Evolutionary conservation across 2,888 invertebrate genomes (phyloP).

Genomic region (Parnassius glacialis): DNA sequence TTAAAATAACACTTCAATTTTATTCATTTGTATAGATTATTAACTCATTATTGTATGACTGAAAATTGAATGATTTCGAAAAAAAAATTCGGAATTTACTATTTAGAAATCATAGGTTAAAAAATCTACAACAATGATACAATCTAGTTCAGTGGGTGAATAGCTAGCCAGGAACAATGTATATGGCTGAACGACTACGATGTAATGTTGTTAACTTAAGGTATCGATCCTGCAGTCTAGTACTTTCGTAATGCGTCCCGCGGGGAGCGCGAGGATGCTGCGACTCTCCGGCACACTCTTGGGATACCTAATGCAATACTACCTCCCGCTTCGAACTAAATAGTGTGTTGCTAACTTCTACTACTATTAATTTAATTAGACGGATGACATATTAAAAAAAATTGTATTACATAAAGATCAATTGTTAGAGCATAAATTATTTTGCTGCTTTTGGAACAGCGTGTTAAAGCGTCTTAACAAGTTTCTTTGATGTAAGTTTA

Average conservation of each 20-base stretch:
- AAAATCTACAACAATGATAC: too few relatives aligned
- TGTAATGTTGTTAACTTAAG: conserved; percentile 61
- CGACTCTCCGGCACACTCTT: conserved; percentile 56
- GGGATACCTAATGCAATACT: conserved; percentile 75
- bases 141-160: conserved; percentile 15
- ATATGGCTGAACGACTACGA: conserved; percentile 48
- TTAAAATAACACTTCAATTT: too few relatives aligned
- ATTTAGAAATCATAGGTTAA: too few relatives aligned
- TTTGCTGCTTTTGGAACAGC: too few relatives aligned
- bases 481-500: too few relatives aligned
- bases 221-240: conserved; percentile 74
- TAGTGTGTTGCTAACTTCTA: conserved; percentile 32
- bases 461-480: too few relatives aligned
- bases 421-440: too few relatives aligned
- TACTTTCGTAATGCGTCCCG: conserved; percentile 76
- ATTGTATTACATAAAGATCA: too few relatives aligned
- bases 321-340: conserved; percentile 44
- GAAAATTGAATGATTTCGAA: too few relatives aligned
- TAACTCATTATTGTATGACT: too few relatives aligned
- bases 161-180: conserved; percentile 41
- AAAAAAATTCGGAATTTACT: too few relatives aligned
- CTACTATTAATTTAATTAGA: conserved; percentile 40
- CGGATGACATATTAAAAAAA: background rate
- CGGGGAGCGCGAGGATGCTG: conserved; percentile 67
- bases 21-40: too few relatives aligned